A percentile compares a stretch with the other conserved stretches of the same genome.
Conservation (phyloP, 35 echinoderm and acorn worm genomes). For the Lytechinus pictus region DNA sequence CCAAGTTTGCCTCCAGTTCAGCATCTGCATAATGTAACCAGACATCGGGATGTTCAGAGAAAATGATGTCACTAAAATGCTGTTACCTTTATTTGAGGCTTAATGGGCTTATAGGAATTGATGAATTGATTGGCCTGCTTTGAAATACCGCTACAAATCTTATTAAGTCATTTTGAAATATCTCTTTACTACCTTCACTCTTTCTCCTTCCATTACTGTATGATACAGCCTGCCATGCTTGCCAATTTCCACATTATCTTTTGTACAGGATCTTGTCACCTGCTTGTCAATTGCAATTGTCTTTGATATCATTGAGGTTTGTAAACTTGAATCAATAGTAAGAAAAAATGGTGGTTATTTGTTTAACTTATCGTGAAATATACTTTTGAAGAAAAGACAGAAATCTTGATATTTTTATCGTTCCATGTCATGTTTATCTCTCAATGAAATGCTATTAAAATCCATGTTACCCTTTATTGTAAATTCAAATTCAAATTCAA, state of each 20-base stretch:
- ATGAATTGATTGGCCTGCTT: conserved; percentile 2
- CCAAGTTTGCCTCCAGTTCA: neutral
- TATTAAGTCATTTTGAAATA: neutral
- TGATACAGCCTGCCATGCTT: too few relatives aligned
- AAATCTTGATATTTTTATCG: too few relatives aligned
- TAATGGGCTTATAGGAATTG: neutral
- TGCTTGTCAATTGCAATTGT: neutral
- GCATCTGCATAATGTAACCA: neutral
- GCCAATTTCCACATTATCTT: too few relatives aligned
- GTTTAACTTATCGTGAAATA: neutral
- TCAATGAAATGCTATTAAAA: too few relatives aligned
- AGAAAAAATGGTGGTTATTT: neutral
- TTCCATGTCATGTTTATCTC: too few relatives aligned
- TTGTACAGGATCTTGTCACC: neutral
- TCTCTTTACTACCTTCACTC: neutral
- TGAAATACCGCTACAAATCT: conserved; percentile 11
- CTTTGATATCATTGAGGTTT: neutral
- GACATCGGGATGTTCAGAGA: neutral
- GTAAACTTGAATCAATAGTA: neutral
- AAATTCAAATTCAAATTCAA: too few relatives aligned
- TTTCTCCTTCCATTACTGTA: neutral
- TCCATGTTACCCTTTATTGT: too few relatives aligned
- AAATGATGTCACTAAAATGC: neutral
- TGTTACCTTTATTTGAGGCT: neutral
- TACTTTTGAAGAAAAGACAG: neutral